phyloP scores from a whole-genome alignment of 2,797 vertebrate species.

The Chelidonichthys spinosus region DNA sequence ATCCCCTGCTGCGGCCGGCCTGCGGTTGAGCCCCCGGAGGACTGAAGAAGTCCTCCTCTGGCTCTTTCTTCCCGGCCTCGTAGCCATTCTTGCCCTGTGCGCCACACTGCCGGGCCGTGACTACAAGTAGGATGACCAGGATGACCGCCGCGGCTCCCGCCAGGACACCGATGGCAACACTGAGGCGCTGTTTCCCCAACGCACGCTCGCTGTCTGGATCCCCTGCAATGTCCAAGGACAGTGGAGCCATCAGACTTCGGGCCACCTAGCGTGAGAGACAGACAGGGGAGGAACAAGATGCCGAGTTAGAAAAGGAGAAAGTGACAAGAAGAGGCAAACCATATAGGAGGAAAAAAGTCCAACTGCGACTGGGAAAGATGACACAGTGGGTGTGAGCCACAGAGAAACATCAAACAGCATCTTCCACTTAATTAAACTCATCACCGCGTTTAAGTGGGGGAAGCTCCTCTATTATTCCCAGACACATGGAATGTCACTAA shows the following conservation, averaged over 20 bases:
- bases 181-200: constrained; percentile 93
- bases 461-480: constrained; percentile 65
- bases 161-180: constrained; percentile 94
- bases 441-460: constrained; percentile 61
- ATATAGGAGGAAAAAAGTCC: constrained; percentile 26
- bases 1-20: constrained; percentile 61
- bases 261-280: constrained; percentile 81
- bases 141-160: constrained; percentile 94
- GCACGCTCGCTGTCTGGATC: constrained; percentile 92
- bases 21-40: constrained; percentile 86
- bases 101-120: constrained; percentile 94
- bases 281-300: constrained; percentile 15
- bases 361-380: constrained; percentile 40
- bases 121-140: constrained; percentile 93
- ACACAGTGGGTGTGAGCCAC: constrained; percentile 65
- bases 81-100: constrained; percentile 94
- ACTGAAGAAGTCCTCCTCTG: constrained; percentile 95
- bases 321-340: constrained; percentile 19
- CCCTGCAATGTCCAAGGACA: constrained; percentile 94
- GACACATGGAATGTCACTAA: constrained; percentile 70
- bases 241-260: constrained; percentile 91
- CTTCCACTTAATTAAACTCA: constrained; percentile 75
- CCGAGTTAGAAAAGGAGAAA: not conserved
- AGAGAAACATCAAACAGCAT: constrained; percentile 77
- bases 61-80: constrained; percentile 95